Conservation (phyloP, 1,140 invertebrate species). For the Protaetia brevitarsis region DNA sequence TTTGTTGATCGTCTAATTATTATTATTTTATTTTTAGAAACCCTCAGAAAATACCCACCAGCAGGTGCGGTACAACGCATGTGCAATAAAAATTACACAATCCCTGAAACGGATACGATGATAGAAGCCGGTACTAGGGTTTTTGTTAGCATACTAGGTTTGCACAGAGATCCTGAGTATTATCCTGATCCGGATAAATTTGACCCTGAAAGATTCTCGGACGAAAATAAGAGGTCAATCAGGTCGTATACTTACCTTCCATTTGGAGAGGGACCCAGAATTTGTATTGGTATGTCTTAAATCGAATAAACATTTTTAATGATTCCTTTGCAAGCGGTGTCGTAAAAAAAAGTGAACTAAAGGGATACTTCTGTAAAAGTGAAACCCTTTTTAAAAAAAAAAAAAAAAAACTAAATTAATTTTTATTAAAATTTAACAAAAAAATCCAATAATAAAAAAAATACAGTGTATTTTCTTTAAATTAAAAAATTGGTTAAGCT, state of each 20-base stretch:
- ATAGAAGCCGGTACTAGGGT: not conserved
- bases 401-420: no score
- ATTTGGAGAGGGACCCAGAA: slow-evolving; percentile 9
- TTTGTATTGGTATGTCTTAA: slow-evolving; percentile 23
- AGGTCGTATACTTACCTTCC: not conserved
- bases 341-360: no score
- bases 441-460: no score
- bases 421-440: no score
- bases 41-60: slow-evolving; percentile 5
- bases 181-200: not conserved
- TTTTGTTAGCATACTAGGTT: not conserved
- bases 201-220: slow-evolving; percentile 7
- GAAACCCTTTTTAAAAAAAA: no score
- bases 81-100: not conserved
- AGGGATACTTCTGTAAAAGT: no score
- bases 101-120: not conserved
- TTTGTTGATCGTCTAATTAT: not conserved
- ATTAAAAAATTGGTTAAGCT: no score
- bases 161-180: slow-evolving; percentile 10
- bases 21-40: slow-evolving; percentile 2
- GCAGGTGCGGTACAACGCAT: not conserved
- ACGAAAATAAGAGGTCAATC: not conserved
- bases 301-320: no score
- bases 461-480: no score
- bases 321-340: no score